Conservation (phyloP, 23 tunicate genomes). For the Trididemnum nubilum region DNA sequence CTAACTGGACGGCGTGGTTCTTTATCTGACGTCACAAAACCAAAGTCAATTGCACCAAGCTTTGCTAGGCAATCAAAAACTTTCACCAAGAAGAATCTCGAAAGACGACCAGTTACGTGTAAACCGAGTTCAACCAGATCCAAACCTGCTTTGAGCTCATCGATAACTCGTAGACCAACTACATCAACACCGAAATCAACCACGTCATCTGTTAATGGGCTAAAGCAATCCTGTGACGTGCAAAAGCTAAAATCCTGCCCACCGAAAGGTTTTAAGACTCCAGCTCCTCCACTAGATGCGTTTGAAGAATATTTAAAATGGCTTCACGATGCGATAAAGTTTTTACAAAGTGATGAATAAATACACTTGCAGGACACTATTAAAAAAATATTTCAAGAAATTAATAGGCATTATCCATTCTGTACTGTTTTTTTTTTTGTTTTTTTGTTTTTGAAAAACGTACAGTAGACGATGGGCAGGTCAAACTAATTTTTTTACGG, state of each 20-base stretch:
- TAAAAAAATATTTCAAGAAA: no score
- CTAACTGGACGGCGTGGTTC: constrained; percentile 27
- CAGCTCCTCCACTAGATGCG: constrained; percentile 30
- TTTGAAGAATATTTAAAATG: constrained; percentile 20
- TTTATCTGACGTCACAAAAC: constrained; percentile 17
- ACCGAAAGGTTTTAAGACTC: background rate
- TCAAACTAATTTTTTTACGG: no score
- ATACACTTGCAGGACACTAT: no score
- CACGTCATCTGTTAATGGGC: background rate
- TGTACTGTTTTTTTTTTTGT: no score
- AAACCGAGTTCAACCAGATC: constrained; percentile 1
- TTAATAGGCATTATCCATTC: no score
- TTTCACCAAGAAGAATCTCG: background rate
- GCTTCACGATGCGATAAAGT: constrained; percentile 35
- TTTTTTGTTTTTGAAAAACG: no score
- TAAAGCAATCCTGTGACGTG: background rate
- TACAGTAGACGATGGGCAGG: no score
- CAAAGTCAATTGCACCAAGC: background rate
- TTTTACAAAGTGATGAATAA: constrained; percentile 23
- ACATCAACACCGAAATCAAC: background rate
- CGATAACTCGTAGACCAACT: background rate
- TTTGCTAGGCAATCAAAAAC: background rate
- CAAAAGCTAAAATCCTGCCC: background rate
- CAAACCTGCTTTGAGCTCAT: background rate
- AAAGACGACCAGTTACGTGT: background rate